A percentile compares a stretch with the other conserved stretches of the same genome.
phyloP scores from a whole-genome alignment of 2,113 vertebrate genomes.

The Sapajus apella region DNA sequence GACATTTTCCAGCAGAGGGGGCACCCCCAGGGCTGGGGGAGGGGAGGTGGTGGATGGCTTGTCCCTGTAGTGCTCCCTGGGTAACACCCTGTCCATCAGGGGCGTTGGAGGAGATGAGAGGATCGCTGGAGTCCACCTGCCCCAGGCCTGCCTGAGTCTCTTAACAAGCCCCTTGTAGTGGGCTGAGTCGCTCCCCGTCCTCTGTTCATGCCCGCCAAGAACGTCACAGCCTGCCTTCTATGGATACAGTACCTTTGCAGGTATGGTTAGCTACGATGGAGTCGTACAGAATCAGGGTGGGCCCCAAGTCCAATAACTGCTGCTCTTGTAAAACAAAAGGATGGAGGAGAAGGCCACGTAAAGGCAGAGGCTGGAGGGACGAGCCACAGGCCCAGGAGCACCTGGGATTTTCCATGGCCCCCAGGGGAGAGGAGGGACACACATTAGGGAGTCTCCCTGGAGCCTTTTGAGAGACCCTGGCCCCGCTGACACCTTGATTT shows the following conservation, averaged over 20 bases:
- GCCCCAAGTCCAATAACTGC: fast-evolving
- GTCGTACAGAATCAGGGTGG: not conserved
- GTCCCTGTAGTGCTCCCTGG: not conserved
- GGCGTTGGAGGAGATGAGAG: not conserved
- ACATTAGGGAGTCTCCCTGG: not conserved
- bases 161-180: not conserved
- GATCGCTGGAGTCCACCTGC: not conserved
- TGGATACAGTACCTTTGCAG: not conserved
- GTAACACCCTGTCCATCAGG: no score
- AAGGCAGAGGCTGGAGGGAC: not conserved
- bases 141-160: not conserved
- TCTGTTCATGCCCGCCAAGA: not conserved
- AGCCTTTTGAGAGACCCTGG: not conserved
- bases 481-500: not conserved
- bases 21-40: not conserved
- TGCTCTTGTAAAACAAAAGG: not conserved
- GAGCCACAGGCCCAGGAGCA: not conserved
- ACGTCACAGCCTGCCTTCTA: not conserved
- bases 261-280: not conserved
- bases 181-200: no score
- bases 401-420: fast-evolving
- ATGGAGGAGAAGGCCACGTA: fast-evolving
- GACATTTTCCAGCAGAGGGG: not conserved
- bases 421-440: not conserved
- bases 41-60: fast-evolving